Base-by-base conservation (phyloP, 92 coral and sea anemone genomes). In the Scolanthus callimorphus region DNA sequence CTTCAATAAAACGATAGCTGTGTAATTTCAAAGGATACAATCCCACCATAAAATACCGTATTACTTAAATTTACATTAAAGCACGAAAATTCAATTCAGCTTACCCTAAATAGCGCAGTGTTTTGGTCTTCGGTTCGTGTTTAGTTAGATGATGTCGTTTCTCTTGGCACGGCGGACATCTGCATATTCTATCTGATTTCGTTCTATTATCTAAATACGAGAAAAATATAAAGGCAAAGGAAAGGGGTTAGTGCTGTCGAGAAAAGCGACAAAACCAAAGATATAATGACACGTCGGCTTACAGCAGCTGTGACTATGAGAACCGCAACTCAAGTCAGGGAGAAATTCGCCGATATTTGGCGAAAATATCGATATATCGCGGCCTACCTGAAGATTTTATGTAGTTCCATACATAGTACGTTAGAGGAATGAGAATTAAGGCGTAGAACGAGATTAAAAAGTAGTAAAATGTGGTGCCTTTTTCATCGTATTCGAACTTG, bases 391-490 rank as follows among this genome's bases (percentile, higher is more conserved):
- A 31, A 11, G 73, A 57, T 55, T 73, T 88, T 29, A 86, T 83
- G 37, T 49, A 30, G 65, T 62, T 78, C 86, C 81, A 88, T 53
- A 86, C 82, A 73, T 84, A 89, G 55, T 92, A 92, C 26, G 90
- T 88, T 25, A 92, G 13, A 39, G 98, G 98, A 12, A 84, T 76
- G 57, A 92, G 88, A 50, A 92, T 75, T 43, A 92, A 57, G 31
- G 91, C 98, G 28, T 69, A 92, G 67, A 92, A 90, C 20, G 96
- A 92, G 45, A 92, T 56, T 27, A 92, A 74, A 70, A 92, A 92
- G 26, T 92, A 92, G 55, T 92, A 92, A 69, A 92, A 92, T 43
- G 98, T 92, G 47, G 97, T 92, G 76, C 98, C 98, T 73, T 92
- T 88, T 51, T 92, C 98, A 27, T 92, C 98, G 73, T 92, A 92